A percentile compares a stretch with the other conserved stretches of the same genome.
Conservation (phyloP, 2,797 vertebrate genomes). For the Poecilia picta region DNA sequence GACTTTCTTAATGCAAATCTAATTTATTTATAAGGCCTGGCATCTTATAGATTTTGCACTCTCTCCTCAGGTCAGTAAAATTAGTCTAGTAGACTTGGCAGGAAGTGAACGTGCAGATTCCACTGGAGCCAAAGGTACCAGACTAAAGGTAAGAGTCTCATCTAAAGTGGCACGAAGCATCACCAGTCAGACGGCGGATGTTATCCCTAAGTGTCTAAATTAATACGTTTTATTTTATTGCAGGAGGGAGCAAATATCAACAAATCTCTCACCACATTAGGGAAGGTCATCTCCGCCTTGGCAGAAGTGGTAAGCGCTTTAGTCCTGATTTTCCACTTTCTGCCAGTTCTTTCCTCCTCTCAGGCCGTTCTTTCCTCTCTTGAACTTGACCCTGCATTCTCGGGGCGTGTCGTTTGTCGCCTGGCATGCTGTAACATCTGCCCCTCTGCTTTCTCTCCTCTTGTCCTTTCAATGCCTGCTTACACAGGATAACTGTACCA, state of each 20-base stretch:
- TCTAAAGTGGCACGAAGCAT: neutral
- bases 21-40: slow-evolving; percentile 31
- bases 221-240: slow-evolving; percentile 46
- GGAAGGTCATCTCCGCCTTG: slow-evolving; percentile 97
- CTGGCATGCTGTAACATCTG: slow-evolving; percentile 68
- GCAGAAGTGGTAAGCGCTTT: slow-evolving; percentile 94
- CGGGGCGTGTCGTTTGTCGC: slow-evolving; percentile 38
- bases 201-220: neutral
- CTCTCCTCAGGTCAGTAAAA: slow-evolving; percentile 93
- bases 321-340: slow-evolving; percentile 5
- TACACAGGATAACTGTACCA: slow-evolving; percentile 96
- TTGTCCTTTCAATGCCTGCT: slow-evolving; percentile 83
- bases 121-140: slow-evolving; percentile 95
- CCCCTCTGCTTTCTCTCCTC: slow-evolving; percentile 73
- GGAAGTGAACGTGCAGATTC: slow-evolving; percentile 97
- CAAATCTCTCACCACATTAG: slow-evolving; percentile 97
- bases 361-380: slow-evolving; percentile 18
- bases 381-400: slow-evolving; percentile 38
- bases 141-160: slow-evolving; percentile 87
- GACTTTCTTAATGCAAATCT: neutral
- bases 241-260: slow-evolving; percentile 99
- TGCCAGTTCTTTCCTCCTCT: slow-evolving; percentile 7
- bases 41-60: slow-evolving; percentile 36
- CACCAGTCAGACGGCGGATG: neutral
- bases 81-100: slow-evolving; percentile 96